A percentile compares a stretch with the other conserved stretches of the same genome.
Conservation (phyloP, 2,113 vertebrate genomes). For the Lichenostomus cassidix region DNA sequence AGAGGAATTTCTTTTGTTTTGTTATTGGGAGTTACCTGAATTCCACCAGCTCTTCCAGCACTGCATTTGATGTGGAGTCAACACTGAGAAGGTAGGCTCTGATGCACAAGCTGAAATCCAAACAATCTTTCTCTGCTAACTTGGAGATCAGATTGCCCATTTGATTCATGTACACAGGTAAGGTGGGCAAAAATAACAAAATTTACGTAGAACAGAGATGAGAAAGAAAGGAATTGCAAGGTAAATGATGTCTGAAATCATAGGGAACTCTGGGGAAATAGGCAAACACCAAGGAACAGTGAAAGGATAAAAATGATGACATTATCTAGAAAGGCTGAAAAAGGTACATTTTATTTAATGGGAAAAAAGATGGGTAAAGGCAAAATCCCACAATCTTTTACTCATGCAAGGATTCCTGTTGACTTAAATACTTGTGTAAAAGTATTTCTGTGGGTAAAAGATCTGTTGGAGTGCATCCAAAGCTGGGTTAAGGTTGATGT, state of each 20-base stretch:
- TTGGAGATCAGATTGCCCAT: background rate
- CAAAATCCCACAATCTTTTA: constrained; percentile 26
- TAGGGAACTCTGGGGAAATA: background rate
- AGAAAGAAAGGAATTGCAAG: background rate
- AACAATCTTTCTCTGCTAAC: background rate
- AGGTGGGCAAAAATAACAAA: background rate
- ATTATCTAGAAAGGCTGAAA: background rate
- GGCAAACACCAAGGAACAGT: background rate
- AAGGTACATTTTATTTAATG: background rate
- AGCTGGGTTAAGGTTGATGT: background rate
- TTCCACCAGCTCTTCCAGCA: background rate
- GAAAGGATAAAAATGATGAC: background rate
- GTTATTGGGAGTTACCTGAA: background rate
- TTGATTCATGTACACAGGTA: background rate
- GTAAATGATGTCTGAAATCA: background rate
- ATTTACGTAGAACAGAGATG: background rate
- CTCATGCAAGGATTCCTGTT: constrained; percentile 38
- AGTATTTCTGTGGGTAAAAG: constrained; percentile 40
- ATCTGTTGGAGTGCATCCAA: background rate
- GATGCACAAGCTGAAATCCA: background rate
- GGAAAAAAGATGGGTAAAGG: constrained; percentile 14
- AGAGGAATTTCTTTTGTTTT: background rate
- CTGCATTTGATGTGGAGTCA: background rate
- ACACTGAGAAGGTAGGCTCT: background rate
- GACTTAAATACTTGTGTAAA: constrained; percentile 26